Evolutionary conservation across 2,113 vertebrate genomes (phyloP).

Genomic region (Microcebus jonahi): DNA sequence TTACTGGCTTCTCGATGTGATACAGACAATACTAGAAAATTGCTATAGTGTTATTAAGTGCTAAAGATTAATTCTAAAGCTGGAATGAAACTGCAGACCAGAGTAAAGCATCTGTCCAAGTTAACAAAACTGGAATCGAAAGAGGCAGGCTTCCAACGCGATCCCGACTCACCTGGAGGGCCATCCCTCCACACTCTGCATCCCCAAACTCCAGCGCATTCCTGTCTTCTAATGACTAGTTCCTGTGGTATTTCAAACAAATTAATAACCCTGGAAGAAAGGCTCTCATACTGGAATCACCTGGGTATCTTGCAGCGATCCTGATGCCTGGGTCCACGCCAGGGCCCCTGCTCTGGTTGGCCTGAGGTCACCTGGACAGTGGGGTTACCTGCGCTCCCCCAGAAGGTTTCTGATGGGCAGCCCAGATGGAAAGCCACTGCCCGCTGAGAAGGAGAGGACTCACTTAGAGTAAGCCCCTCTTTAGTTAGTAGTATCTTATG

Average conservation of each 20-base stretch:
- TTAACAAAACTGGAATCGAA: not conserved
- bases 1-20: not conserved
- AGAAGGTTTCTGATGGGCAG: not conserved
- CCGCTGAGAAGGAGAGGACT: not conserved
- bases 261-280: not conserved
- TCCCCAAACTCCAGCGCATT: not conserved
- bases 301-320: not conserved
- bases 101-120: not conserved
- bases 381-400: not conserved
- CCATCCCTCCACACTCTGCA: not conserved
- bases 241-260: not conserved
- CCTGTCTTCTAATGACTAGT: not conserved
- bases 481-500: not conserved
- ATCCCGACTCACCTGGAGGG: not conserved
- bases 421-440: not conserved
- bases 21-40: slow-evolving; percentile 39
- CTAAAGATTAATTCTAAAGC: not conserved
- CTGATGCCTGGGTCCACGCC: too few species aligned
- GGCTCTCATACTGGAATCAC: not conserved
- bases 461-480: not conserved
- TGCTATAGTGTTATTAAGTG: not conserved
- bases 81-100: not conserved
- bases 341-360: not conserved
- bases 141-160: not conserved
- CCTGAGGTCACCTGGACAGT: too few species aligned